Evolutionary conservation across 2,797 vertebrate genomes (phyloP).

Genomic region (Mormyrops attenuatus): DNA sequence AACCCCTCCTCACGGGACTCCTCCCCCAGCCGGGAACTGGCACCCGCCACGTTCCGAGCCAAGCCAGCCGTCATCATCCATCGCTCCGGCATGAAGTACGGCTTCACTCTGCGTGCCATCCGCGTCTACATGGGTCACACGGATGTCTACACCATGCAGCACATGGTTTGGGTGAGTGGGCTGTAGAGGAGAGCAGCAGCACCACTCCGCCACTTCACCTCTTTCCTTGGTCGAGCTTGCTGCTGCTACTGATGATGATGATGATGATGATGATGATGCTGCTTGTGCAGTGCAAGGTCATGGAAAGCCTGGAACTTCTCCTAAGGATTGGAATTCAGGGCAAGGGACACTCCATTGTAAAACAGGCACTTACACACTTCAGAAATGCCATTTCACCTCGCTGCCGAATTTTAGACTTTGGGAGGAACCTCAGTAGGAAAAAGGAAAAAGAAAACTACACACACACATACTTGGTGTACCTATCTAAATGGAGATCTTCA

Average conservation of each 20-base stretch:
- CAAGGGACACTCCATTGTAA: not conserved
- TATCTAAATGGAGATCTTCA: not conserved
- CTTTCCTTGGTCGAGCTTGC: not conserved
- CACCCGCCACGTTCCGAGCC: constrained; percentile 68
- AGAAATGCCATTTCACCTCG: not conserved
- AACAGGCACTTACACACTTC: not conserved
- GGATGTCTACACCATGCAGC: constrained; percentile 90
- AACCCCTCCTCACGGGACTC: constrained; percentile 95
- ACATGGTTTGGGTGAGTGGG: constrained; percentile 93
- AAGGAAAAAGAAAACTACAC: not conserved
- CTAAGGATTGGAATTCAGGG: not conserved
- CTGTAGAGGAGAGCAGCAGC: not conserved
- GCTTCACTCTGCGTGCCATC: constrained; percentile 92
- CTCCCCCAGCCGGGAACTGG: constrained; percentile 87
- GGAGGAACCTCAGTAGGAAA: not conserved
- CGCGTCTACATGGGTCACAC: constrained; percentile 94
- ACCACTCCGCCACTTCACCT: not conserved
- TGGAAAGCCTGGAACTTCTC: not conserved
- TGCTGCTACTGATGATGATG: not conserved
- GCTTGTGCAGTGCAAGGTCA: not conserved
- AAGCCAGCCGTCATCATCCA: constrained; percentile 86
- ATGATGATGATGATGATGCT: not conserved
- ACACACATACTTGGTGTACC: not conserved
- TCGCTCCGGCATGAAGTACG: constrained; percentile 89
- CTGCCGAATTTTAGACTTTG: not conserved